These are phyloP conservation scores for Drosophila burlai DNA, from an alignment of 1,140 invertebrate genomes.

Conservation along the genomic window DNA sequence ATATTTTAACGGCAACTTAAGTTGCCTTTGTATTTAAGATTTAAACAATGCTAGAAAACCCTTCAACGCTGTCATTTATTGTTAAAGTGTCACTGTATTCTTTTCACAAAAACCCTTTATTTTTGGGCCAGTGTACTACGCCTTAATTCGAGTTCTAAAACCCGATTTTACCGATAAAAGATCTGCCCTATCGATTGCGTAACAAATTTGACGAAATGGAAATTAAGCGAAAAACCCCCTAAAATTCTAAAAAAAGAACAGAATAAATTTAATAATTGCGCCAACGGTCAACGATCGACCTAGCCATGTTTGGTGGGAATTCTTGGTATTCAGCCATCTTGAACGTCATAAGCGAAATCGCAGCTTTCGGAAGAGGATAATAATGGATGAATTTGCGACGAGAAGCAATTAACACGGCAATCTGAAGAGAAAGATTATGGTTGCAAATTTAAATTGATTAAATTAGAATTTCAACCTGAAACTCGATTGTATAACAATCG, in stretches of 20 bases:
- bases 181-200: slow-evolving; percentile 38
- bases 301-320: slow-evolving; percentile 26
- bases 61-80: not conserved
- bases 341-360: slow-evolving; percentile 26
- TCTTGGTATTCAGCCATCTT: slow-evolving; percentile 27
- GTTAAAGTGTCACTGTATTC: too few species aligned
- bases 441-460: slow-evolving; percentile 34
- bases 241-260: slow-evolving; percentile 37
- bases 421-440: slow-evolving; percentile 34
- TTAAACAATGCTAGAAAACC: not conserved
- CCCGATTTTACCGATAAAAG: slow-evolving; percentile 24
- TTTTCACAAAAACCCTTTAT: not conserved
- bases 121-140: not conserved
- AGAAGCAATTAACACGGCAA: slow-evolving; percentile 37
- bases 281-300: slow-evolving; percentile 47
- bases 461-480: slow-evolving; percentile 27
- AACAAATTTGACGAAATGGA: slow-evolving; percentile 21
- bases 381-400: slow-evolving; percentile 27
- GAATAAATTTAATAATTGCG: slow-evolving; percentile 29
- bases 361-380: slow-evolving; percentile 17
- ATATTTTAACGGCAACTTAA: not conserved
- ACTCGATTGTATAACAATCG: slow-evolving; percentile 36
- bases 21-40: not conserved
- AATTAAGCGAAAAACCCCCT: slow-evolving; percentile 38
- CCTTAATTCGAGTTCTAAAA: slow-evolving; percentile 6